phyloP scores from a whole-genome alignment of 2,797 vertebrate species.

The Brachymystax lenok region DNA sequence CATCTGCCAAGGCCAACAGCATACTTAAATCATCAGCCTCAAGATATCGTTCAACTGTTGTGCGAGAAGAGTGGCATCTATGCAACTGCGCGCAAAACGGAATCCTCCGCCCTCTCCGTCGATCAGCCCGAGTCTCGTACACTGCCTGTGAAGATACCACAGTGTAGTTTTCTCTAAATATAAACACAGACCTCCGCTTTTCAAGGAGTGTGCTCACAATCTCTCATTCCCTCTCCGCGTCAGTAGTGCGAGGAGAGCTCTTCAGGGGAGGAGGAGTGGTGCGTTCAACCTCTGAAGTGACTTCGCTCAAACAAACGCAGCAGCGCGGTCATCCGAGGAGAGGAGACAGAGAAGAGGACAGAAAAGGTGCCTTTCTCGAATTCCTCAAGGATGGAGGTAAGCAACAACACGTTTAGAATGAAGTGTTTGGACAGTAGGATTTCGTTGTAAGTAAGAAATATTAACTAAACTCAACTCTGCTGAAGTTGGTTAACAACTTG shows the following conservation, averaged over 20 bases:
- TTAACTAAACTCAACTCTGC: not conserved
- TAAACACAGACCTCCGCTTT: slow-evolving; percentile 56
- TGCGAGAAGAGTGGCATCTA: too few species aligned
- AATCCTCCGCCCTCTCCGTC: not conserved
- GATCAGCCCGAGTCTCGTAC: not conserved
- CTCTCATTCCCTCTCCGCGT: not conserved
- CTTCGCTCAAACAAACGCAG: slow-evolving; percentile 27
- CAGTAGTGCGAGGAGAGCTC: not conserved
- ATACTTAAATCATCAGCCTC: too few species aligned
- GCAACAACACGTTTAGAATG: slow-evolving; percentile 22
- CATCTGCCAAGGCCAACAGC: too few species aligned
- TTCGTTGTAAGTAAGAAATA: not conserved
- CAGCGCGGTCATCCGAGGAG: slow-evolving; percentile 7
- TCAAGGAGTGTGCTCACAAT: slow-evolving; percentile 1
- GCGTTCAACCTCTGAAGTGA: slow-evolving; percentile 19
- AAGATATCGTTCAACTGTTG: too few species aligned
- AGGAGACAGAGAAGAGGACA: not conserved
- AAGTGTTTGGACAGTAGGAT: not conserved
- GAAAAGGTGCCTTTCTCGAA: slow-evolving; percentile 33
- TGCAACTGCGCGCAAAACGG: too few species aligned
- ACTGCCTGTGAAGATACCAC: not conserved
- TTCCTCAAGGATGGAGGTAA: slow-evolving; percentile 69
- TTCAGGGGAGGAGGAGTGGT: too few species aligned
- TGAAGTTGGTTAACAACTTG: not conserved
- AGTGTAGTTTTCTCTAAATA: slow-evolving; percentile 62